Conservation (phyloP, 2,113 vertebrate genomes). For the Neolamprologus fasciatus region DNA sequence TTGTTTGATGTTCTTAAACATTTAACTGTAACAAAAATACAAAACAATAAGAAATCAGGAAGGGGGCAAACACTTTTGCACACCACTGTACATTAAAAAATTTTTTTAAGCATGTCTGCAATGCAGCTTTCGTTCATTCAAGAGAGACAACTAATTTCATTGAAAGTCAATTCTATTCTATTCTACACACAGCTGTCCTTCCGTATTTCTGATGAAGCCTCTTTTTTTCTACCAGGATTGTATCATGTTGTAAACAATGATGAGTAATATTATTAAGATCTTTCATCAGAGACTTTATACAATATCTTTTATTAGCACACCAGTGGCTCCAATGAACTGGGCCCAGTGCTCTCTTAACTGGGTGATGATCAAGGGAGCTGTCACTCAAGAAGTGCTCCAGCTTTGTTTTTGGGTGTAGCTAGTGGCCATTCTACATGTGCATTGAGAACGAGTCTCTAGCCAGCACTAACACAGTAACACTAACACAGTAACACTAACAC, state of each 20-base stretch:
- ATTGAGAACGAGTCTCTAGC: background rate
- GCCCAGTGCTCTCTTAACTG: background rate
- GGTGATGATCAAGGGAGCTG: background rate
- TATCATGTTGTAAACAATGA: background rate
- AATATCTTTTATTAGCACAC: background rate
- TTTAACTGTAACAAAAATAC: background rate
- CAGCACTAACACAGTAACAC: background rate
- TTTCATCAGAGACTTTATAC: background rate
- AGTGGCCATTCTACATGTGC: background rate
- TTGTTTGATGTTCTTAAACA: background rate
- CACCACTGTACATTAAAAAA: background rate
- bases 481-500: background rate
- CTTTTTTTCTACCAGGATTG: background rate
- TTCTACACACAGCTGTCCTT: background rate
- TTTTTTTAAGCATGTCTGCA: rapidly evolving
- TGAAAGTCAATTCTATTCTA: background rate
- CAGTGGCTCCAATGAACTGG: background rate
- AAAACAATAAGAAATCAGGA: background rate
- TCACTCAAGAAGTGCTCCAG: background rate
- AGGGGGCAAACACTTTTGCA: background rate
- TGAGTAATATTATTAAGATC: background rate
- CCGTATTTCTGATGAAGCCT: background rate
- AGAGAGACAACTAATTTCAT: background rate
- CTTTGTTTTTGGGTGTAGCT: background rate
- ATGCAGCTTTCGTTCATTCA: background rate